Conservation (phyloP, 2,888 invertebrate species). For the Caenorhabditis sp. region DNA sequence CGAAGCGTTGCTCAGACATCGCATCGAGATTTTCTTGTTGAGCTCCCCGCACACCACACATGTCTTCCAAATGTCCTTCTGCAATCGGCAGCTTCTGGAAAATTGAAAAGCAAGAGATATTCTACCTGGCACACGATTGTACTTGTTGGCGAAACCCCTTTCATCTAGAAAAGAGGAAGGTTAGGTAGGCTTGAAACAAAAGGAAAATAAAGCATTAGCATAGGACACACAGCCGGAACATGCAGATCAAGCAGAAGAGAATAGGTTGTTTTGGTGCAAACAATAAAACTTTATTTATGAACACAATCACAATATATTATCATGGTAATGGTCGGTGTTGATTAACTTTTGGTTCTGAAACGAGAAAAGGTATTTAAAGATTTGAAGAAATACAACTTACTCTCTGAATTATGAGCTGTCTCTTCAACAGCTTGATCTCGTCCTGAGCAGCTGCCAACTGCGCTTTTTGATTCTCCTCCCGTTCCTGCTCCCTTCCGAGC, state of each 20-base stretch:
- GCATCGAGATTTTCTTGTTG: neutral
- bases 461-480: neutral
- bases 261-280: no score
- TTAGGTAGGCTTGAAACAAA: neutral
- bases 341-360: slow-evolving; percentile 15
- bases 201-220: slow-evolving; percentile 1
- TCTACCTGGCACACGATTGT: slow-evolving; percentile 9
- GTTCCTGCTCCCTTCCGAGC: neutral
- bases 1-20: neutral
- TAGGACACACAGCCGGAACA: neutral
- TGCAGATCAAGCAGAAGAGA: neutral
- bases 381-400: neutral
- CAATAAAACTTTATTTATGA: neutral
- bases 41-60: slow-evolving; percentile 12
- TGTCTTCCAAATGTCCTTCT: slow-evolving; percentile 15
- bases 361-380: neutral
- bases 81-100: neutral
- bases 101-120: no score
- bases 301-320: neutral
- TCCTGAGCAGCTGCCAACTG: neutral
- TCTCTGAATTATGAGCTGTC: slow-evolving; percentile 16
- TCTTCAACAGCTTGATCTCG: neutral
- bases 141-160: slow-evolving; percentile 4
- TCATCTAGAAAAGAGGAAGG: slow-evolving; percentile 8
- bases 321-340: neutral